A percentile compares a stretch with the other conserved stretches of the same genome.
These are phyloP conservation scores for Micrasema longulum DNA, from an alignment of 1,140 invertebrate genomes.

Conservation along the genomic window DNA sequence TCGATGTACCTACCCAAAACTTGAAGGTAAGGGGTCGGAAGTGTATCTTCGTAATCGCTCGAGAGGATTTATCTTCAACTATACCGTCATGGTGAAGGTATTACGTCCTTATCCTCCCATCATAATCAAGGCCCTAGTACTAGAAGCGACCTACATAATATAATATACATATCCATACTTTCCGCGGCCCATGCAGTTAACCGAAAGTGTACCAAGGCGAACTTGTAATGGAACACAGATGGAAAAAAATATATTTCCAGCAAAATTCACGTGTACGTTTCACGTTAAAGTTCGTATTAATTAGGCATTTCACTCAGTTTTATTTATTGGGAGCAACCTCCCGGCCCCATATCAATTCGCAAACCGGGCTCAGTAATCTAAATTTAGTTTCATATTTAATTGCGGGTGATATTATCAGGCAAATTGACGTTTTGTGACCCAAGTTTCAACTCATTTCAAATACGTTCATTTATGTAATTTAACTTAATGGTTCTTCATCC, in stretches of 20 bases:
- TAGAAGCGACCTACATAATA: background rate
- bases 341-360: no score
- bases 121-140: no score
- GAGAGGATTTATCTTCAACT: no score
- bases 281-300: background rate
- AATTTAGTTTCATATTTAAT: constrained; percentile 7
- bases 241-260: background rate
- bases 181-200: background rate
- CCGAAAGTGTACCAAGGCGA: constrained; percentile 15
- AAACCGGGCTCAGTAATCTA: background rate
- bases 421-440: background rate
- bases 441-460: background rate
- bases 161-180: background rate
- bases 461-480: no score
- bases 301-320: no score
- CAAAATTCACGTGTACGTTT: background rate
- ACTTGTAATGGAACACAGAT: background rate
- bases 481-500: no score
- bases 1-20: no score
- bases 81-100: no score
- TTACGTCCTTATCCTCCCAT: no score
- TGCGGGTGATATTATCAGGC: background rate
- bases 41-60: no score
- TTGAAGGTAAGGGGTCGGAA: no score
- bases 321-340: no score